phyloP scores from a whole-genome alignment of 64 coral and sea anemone species.

The Trachythela sp. region DNA sequence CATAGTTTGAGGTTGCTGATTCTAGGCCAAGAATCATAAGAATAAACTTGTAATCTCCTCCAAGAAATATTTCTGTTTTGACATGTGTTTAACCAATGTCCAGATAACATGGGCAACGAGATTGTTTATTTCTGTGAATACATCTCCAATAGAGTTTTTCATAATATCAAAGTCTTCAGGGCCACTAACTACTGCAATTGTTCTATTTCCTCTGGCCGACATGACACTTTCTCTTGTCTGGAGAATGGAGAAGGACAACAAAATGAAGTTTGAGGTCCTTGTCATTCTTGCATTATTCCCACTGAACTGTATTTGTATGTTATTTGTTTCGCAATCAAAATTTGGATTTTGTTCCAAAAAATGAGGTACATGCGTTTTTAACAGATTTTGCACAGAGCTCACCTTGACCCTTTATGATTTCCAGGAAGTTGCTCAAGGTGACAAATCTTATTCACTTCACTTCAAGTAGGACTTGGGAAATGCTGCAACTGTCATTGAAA shows the following conservation, averaged over 20 bases:
- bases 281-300: neutral
- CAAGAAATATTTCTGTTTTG: slow-evolving; percentile 31
- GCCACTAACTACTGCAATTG: neutral
- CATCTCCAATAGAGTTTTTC: slow-evolving; percentile 13
- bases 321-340: neutral
- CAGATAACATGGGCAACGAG: neutral
- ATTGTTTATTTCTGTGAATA: slow-evolving; percentile 32
- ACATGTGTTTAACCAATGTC: neutral
- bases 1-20: neutral
- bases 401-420: slow-evolving; percentile 16
- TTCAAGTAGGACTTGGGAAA: slow-evolving; percentile 51
- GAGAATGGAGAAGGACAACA: neutral
- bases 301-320: neutral
- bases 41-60: slow-evolving; percentile 30
- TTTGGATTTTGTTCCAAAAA: slow-evolving; percentile 13
- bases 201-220: slow-evolving; percentile 13
- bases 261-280: neutral
- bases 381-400: neutral
- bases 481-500: slow-evolving; percentile 37
- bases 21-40: slow-evolving; percentile 19
- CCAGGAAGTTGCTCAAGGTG: slow-evolving; percentile 41
- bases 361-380: slow-evolving; percentile 7
- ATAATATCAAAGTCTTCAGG: neutral
- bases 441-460: slow-evolving; percentile 41
- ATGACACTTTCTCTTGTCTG: neutral